Evolutionary conservation across 64 coral and sea anemone species (phyloP).

Genomic region (Stylophora pistillata): DNA sequence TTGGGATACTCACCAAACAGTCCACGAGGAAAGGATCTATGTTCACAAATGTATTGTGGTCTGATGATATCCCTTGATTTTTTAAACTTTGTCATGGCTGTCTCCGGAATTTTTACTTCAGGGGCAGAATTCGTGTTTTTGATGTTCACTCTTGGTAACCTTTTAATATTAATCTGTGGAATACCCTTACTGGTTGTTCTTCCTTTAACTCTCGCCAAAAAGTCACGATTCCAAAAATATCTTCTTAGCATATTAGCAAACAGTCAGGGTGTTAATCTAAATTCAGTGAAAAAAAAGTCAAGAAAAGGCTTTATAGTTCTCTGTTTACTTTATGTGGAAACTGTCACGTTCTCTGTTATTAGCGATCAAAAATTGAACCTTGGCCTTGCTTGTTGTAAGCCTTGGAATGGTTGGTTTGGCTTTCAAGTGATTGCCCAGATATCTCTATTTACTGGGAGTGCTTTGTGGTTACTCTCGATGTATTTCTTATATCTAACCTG

Average conservation of each 20-base stretch:
- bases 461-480: not conserved
- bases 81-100: too few species aligned
- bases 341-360: not conserved
- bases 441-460: not conserved
- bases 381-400: not conserved
- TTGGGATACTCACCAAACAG: not conserved
- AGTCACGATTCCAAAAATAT: not conserved
- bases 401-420: not conserved
- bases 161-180: not conserved
- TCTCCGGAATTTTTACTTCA: too few species aligned
- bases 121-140: not conserved
- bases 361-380: not conserved
- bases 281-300: not conserved
- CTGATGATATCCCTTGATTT: too few species aligned
- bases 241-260: not conserved
- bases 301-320: not conserved
- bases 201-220: not conserved
- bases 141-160: not conserved
- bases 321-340: not conserved
- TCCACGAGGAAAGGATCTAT: too few species aligned
- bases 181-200: not conserved
- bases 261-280: not conserved
- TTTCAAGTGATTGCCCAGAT: not conserved
- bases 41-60: too few species aligned
- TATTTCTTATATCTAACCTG: slow-evolving; percentile 1